A percentile compares a stretch with the other conserved stretches of the same genome.
phyloP scores from a whole-genome alignment of 2,888 invertebrate species.

The Hirtodrosophila cameraria region DNA sequence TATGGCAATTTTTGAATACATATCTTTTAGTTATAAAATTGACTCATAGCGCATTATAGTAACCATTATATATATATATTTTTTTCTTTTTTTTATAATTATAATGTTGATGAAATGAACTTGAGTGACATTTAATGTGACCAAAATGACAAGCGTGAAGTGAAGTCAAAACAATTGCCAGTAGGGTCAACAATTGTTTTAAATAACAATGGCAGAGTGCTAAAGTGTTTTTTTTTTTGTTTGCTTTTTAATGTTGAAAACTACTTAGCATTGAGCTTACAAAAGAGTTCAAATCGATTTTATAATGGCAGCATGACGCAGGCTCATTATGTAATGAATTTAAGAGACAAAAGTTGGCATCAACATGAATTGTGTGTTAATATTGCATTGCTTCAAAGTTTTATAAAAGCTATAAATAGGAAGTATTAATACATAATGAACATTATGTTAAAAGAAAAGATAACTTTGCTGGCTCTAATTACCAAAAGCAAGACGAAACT shows the following conservation, averaged over 20 bases:
- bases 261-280: slow-evolving; percentile 12
- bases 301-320: slow-evolving; percentile 1
- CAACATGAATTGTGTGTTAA: no score
- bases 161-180: slow-evolving; percentile 16
- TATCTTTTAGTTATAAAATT: no score
- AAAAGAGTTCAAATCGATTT: not conserved
- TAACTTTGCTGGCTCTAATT: no score
- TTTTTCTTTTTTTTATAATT: slow-evolving; percentile 3
- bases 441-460: no score
- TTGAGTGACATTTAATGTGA: slow-evolving; percentile 30
- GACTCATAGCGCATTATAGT: no score
- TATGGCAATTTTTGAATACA: no score
- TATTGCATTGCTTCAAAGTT: no score
- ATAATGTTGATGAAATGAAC: slow-evolving; percentile 5
- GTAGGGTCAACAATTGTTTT: slow-evolving; percentile 23
- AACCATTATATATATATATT: not conserved
- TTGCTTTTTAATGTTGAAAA: not conserved
- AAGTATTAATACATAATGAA: no score
- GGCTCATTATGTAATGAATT: not conserved
- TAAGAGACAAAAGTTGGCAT: no score
- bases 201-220: slow-evolving; percentile 24
- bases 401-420: no score
- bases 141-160: slow-evolving; percentile 1
- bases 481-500: not conserved
- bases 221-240: slow-evolving; percentile 2